Evolutionary conservation across 2,797 vertebrate genomes (phyloP).

Genomic region (Clarias platycephalus): DNA sequence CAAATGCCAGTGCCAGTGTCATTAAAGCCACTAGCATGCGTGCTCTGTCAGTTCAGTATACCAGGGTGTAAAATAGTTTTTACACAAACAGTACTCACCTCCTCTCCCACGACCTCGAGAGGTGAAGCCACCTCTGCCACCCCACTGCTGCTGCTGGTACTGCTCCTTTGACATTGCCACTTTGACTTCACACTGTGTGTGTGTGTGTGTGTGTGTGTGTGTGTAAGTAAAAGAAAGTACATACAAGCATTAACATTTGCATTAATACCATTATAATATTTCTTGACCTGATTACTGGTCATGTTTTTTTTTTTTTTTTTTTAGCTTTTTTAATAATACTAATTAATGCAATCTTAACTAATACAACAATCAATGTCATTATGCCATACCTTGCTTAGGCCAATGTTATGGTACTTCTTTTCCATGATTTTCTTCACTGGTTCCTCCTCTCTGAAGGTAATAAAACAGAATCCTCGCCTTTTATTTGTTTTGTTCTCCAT

Average conservation of each 20-base stretch:
- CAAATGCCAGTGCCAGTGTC: background rate
- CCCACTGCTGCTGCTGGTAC: slow-evolving; percentile 98
- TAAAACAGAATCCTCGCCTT: slow-evolving; percentile 97
- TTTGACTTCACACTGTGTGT: slow-evolving; percentile 93
- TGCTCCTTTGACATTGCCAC: slow-evolving; percentile 98
- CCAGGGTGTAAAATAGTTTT: background rate
- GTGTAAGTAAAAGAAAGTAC: slow-evolving; percentile 24
- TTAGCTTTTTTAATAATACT: background rate
- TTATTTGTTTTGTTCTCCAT: slow-evolving; percentile 99
- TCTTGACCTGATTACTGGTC: background rate
- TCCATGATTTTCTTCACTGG: slow-evolving; percentile 97
- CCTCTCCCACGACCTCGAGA: slow-evolving; percentile 89
- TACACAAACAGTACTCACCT: slow-evolving; percentile 71
- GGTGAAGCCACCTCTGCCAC: slow-evolving; percentile 85
- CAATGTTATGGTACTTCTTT: slow-evolving; percentile 98
- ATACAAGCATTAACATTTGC: background rate
- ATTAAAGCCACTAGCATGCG: background rate
- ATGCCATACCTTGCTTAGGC: slow-evolving; percentile 90
- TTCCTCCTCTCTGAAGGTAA: slow-evolving; percentile 97
- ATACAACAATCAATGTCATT: too few species aligned
- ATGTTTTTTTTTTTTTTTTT: too few species aligned
- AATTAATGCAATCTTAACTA: background rate
- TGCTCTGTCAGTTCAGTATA: background rate
- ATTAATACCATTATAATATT: background rate
- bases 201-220: too few species aligned